Evolutionary conservation across 2,113 vertebrate species (phyloP).

Genomic region (Eonycteris spelaea): DNA sequence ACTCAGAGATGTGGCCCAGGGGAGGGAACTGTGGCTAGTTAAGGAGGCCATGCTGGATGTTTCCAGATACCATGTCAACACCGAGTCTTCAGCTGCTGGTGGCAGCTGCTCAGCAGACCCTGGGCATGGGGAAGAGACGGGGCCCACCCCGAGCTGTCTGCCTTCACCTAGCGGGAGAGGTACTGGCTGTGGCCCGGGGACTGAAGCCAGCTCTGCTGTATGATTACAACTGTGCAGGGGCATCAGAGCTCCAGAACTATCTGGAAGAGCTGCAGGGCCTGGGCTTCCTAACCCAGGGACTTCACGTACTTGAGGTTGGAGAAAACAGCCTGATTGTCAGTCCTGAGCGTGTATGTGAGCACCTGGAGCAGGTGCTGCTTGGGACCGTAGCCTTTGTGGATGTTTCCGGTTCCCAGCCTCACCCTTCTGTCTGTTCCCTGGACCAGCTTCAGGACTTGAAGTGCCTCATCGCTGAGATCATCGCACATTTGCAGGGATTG

Average conservation of each 20-base stretch:
- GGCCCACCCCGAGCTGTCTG: slow-evolving; percentile 75
- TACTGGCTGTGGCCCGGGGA: slow-evolving; percentile 87
- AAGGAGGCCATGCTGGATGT: neutral
- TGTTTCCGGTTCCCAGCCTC: slow-evolving; percentile 78
- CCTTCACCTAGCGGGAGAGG: slow-evolving; percentile 86
- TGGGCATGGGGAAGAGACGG: slow-evolving; percentile 78
- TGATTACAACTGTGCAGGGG: slow-evolving; percentile 82
- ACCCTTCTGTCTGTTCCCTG: slow-evolving; percentile 75
- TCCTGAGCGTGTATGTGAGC: slow-evolving; percentile 64
- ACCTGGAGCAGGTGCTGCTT: slow-evolving; percentile 77
- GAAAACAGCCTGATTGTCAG: slow-evolving; percentile 84
- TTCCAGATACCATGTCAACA: slow-evolving; percentile 45
- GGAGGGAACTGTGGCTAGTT: neutral
- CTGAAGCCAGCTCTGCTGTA: slow-evolving; percentile 91
- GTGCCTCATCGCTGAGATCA: slow-evolving; percentile 73
- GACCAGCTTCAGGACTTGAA: slow-evolving; percentile 64
- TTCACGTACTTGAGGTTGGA: slow-evolving; percentile 83
- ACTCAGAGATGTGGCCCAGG: neutral
- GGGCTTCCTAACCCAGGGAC: slow-evolving; percentile 76
- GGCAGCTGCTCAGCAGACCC: slow-evolving; percentile 82
- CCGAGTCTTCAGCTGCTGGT: slow-evolving; percentile 77
- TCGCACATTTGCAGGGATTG: slow-evolving; percentile 73
- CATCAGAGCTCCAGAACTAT: slow-evolving; percentile 84
- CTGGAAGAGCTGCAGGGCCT: slow-evolving; percentile 80
- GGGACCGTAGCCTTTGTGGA: slow-evolving; percentile 81